These are phyloP conservation scores for Ailuropoda melanoleuca DNA, from an alignment of 2,113 vertebrate genomes.

Conservation along the genomic window DNA sequence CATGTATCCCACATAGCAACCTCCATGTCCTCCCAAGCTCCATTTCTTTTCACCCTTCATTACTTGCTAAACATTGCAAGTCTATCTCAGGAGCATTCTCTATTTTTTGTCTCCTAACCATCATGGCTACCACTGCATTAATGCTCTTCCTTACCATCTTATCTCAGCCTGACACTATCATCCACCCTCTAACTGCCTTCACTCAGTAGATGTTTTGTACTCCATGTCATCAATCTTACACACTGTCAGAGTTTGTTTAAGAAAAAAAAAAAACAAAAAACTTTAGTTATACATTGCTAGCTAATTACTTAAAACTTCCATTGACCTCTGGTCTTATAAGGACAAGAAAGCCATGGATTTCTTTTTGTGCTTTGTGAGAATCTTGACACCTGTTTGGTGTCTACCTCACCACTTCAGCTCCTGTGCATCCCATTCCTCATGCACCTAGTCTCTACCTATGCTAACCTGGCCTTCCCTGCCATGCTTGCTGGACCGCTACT, in stretches of 20 bases:
- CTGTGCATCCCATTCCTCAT: background rate
- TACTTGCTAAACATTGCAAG: background rate
- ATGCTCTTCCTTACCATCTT: background rate
- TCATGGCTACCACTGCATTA: background rate
- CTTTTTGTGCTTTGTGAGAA: background rate
- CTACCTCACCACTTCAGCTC: background rate
- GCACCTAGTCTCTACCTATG: background rate
- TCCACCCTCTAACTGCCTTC: background rate
- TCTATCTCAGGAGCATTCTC: background rate
- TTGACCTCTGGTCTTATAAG: background rate
- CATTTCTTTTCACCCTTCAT: background rate
- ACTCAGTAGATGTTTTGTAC: background rate
- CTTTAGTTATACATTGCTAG: background rate
- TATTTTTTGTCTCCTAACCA: background rate
- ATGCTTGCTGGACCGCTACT: background rate
- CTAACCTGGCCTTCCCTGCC: background rate
- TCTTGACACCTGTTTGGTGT: background rate
- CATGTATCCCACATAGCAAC: accelerated
- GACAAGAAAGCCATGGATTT: background rate
- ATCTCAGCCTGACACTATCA: background rate
- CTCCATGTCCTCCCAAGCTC: background rate
- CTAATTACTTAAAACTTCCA: background rate
- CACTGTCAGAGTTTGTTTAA: background rate
- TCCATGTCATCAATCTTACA: background rate
- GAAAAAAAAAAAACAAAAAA: background rate